These are phyloP conservation scores for Cerceris rybyensis DNA, from an alignment of 2,888 invertebrate species.

Conservation along the genomic window DNA sequence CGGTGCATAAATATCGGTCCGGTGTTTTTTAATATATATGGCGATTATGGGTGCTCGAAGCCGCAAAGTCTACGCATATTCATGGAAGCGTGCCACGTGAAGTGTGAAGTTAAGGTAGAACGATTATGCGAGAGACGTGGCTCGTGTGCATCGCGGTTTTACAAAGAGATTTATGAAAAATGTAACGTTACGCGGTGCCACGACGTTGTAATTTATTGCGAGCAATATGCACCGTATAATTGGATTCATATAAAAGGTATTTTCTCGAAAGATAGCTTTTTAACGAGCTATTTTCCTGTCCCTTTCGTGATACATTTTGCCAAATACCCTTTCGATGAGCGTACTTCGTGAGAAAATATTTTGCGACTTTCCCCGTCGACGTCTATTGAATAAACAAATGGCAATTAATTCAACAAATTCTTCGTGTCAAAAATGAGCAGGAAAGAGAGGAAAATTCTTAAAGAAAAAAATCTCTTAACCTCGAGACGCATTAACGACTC, in stretches of 20 bases:
- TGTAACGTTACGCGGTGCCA: conserved; percentile 38
- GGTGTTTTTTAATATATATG: conserved; percentile 34
- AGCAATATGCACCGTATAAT: conserved; percentile 16
- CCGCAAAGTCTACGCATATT: conserved; percentile 40
- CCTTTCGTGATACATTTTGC: not conserved
- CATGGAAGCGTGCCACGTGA: conserved; percentile 31
- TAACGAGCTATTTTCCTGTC: not conserved
- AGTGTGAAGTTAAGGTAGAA: conserved; percentile 45
- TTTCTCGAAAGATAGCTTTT: conserved; percentile 4
- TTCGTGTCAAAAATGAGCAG: too few species aligned
- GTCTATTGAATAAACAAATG: too few species aligned
- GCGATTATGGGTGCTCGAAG: conserved; percentile 32
- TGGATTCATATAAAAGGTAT: conserved; percentile 2
- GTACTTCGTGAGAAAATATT: not conserved
- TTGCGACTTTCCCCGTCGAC: too few species aligned
- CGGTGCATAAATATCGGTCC: conserved; percentile 25
- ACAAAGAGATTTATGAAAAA: conserved; percentile 48
- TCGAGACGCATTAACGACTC: too few species aligned
- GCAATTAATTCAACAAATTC: too few species aligned
- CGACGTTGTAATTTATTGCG: conserved; percentile 9
- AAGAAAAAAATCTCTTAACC: too few species aligned
- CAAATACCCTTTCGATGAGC: not conserved
- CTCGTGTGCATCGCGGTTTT: conserved; percentile 8
- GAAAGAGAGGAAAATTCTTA: too few species aligned
- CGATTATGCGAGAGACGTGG: conserved; percentile 24